These are phyloP conservation scores for Caenorhabditis panamensis DNA, from an alignment of 2,888 invertebrate genomes.

Conservation along the genomic window DNA sequence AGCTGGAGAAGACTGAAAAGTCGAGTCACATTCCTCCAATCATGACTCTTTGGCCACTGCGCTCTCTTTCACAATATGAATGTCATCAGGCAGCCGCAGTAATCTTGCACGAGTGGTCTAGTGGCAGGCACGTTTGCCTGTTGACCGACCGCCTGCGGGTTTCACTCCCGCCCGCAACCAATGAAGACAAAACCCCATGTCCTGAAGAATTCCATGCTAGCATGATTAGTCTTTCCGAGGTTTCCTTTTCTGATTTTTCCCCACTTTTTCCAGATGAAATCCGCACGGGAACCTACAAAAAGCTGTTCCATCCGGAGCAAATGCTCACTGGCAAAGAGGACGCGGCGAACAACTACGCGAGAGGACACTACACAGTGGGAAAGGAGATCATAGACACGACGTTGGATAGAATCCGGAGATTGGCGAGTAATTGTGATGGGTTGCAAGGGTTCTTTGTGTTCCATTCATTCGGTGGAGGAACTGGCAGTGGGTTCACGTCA, in stretches of 20 bases:
- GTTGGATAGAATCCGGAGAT: slow-evolving; percentile 68
- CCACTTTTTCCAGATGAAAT: slow-evolving; percentile 81
- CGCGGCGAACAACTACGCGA: slow-evolving; percentile 83
- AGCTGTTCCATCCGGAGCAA: slow-evolving; percentile 94
- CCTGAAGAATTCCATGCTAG: slow-evolving; percentile 56
- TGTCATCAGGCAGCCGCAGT: neutral
- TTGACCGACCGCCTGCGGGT: slow-evolving; percentile 9
- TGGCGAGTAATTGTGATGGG: slow-evolving; percentile 88
- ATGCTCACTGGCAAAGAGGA: slow-evolving; percentile 87
- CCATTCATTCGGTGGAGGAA: slow-evolving; percentile 92
- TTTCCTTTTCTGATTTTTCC: slow-evolving; percentile 21
- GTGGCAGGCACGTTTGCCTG: slow-evolving; percentile 29
- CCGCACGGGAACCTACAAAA: slow-evolving; percentile 86
- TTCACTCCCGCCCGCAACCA: slow-evolving; percentile 33
- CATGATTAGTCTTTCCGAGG: slow-evolving; percentile 64
- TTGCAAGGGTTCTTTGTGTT: slow-evolving; percentile 88
- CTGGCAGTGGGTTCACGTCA: slow-evolving; percentile 91
- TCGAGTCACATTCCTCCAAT: no score
- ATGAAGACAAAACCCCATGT: slow-evolving; percentile 61
- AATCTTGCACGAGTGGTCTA: slow-evolving; percentile 42
- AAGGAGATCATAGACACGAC: slow-evolving; percentile 82
- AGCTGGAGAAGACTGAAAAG: neutral
- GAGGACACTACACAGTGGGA: slow-evolving; percentile 88
- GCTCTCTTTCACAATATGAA: no score
- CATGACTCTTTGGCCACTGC: no score